phyloP scores from a whole-genome alignment of 2,797 vertebrate genomes.

The Sternotherus odoratus region DNA sequence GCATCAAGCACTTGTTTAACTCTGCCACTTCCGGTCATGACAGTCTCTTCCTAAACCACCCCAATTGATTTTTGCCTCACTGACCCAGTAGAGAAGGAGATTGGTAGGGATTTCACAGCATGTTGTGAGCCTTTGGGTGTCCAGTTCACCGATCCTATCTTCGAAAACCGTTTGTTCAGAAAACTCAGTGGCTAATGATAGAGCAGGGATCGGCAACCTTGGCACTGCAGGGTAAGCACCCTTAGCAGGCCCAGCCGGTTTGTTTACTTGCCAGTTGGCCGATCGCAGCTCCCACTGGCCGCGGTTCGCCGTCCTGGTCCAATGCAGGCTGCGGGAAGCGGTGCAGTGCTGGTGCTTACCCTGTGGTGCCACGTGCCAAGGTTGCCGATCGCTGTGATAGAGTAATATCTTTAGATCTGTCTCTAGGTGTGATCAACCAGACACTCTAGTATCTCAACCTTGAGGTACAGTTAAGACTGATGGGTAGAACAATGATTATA shows the following conservation, averaged over 20 bases:
- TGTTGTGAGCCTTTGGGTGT: not conserved
- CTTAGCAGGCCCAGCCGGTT: no score
- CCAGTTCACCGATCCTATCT: not conserved
- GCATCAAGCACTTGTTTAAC: not conserved
- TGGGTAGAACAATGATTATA: not conserved
- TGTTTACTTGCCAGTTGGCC: no score
- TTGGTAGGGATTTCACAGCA: not conserved
- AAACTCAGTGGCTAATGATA: not conserved
- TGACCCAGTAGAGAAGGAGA: not conserved
- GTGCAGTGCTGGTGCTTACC: no score
- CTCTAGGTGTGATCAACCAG: not conserved
- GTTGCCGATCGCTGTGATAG: no score
- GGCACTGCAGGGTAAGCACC: no score
- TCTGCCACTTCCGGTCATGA: not conserved
- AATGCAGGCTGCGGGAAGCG: no score
- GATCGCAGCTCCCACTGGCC: no score
- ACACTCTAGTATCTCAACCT: not conserved
- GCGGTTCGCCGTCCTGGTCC: no score
- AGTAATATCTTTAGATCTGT: conserved; percentile 23
- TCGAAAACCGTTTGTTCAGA: not conserved
- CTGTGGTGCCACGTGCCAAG: no score
- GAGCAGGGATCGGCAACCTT: not conserved
- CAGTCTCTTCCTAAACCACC: not conserved
- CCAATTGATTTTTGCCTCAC: not conserved
- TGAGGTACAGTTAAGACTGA: not conserved